Percentiles rank a stretch among this genome's conserved stretches.
phyloP scores from a whole-genome alignment of 2,888 invertebrate species.

The Pristionchus fissidentatus region DNA sequence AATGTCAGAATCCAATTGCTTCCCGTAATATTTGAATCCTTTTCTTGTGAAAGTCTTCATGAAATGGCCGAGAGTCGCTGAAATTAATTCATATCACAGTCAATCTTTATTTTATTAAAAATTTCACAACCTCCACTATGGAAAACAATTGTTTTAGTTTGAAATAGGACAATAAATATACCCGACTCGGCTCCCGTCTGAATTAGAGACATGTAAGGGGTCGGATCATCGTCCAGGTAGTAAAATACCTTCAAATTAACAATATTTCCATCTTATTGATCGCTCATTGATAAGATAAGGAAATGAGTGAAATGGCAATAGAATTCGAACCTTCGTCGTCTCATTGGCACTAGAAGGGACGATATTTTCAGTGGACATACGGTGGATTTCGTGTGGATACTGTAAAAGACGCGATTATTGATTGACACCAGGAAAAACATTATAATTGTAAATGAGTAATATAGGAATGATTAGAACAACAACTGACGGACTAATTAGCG shows the following conservation, averaged over 20 bases:
- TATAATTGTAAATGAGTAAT: neutral
- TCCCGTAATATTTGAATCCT: constrained; percentile 71
- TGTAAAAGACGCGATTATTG: neutral
- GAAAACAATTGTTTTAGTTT: neutral
- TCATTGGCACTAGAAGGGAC: constrained; percentile 6
- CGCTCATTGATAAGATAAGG: neutral
- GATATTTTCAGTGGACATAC: constrained; percentile 41
- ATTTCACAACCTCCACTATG: no score
- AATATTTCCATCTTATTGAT: neutral
- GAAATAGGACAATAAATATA: neutral
- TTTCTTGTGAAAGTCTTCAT: constrained; percentile 62
- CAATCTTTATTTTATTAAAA: no score
- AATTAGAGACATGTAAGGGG: constrained; percentile 68
- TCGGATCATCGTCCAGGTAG: constrained; percentile 70
- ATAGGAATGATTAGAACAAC: neutral
- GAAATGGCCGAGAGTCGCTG: constrained; percentile 58
- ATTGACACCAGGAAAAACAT: neutral
- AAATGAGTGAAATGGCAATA: neutral
- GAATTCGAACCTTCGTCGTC: neutral
- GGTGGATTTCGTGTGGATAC: neutral
- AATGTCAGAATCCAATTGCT: constrained; percentile 67
- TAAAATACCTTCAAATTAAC: constrained; percentile 60
- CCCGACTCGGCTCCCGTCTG: constrained; percentile 49
- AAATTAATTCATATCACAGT: neutral
- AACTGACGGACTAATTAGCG: neutral